Percentiles rank a stretch among this genome's conserved stretches.
Evolutionary conservation across 2,113 vertebrate genomes (phyloP).

Genomic region (Crotalus viridis): DNA sequence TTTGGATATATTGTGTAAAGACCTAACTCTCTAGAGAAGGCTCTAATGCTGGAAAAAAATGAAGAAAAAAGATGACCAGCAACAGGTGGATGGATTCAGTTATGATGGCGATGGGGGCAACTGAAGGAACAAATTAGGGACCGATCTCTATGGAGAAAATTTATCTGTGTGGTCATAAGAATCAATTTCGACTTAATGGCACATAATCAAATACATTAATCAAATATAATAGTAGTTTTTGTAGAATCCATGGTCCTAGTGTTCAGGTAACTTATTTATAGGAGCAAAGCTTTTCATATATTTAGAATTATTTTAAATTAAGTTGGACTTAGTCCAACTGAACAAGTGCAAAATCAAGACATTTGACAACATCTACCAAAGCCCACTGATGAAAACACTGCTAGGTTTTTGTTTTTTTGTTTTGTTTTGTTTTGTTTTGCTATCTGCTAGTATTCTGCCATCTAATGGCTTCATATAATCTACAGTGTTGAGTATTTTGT

Average conservation of each 20-base stretch:
- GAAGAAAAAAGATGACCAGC: not conserved
- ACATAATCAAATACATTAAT: not conserved
- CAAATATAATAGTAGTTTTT: not conserved
- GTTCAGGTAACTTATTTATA: not conserved
- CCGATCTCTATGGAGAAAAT: not conserved
- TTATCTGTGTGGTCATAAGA: not conserved
- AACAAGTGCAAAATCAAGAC: not conserved
- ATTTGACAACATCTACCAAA: not conserved
- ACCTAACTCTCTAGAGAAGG: not conserved
- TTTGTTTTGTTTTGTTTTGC: too few relatives aligned
- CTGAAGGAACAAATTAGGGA: not conserved
- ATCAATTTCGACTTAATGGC: not conserved
- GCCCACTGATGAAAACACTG: not conserved
- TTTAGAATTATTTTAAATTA: not conserved
- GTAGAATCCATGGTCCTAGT: not conserved
- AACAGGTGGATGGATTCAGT: not conserved
- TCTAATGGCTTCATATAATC: not conserved
- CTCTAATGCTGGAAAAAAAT: not conserved
- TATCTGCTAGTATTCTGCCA: not conserved
- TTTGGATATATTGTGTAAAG: not conserved
- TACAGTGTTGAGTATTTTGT: not conserved
- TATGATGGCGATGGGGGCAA: not conserved
- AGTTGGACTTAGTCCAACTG: not conserved
- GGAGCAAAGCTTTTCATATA: not conserved
- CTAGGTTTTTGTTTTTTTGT: too few relatives aligned